Percentiles rank a stretch among this genome's conserved stretches.
phyloP scores from a whole-genome alignment of 2,113 vertebrate genomes.

The Rallus limicola region DNA sequence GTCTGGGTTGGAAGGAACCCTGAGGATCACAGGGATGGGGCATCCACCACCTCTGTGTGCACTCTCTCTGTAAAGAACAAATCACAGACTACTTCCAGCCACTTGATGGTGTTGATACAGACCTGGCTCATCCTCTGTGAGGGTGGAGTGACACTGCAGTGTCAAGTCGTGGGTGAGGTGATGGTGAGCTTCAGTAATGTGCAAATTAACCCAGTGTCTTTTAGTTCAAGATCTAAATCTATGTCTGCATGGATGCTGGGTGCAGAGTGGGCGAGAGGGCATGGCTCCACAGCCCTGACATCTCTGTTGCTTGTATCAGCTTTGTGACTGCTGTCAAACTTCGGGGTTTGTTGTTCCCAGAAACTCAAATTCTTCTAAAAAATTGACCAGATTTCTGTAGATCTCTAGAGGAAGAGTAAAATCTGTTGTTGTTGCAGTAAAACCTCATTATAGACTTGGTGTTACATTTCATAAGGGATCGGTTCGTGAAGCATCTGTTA shows the following conservation, averaged over 20 bases:
- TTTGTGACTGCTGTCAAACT: background rate
- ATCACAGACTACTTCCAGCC: background rate
- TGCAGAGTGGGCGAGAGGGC: background rate
- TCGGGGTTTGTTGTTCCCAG: background rate
- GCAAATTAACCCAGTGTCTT: background rate
- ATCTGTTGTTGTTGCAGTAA: conserved; percentile 29
- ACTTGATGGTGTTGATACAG: background rate
- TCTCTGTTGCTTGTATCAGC: background rate
- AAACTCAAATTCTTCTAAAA: background rate
- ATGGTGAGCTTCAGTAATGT: background rate
- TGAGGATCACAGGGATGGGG: too few species aligned
- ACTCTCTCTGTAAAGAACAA: background rate
- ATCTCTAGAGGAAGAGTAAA: background rate
- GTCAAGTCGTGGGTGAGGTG: background rate
- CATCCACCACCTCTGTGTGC: too few species aligned
- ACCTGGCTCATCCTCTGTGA: background rate
- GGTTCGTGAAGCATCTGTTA: conserved; percentile 7
- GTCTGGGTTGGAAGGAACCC: too few species aligned
- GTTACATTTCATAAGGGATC: background rate
- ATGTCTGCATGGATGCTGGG: background rate
- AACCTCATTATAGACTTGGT: background rate
- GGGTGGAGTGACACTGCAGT: accelerated
- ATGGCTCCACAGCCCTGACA: background rate
- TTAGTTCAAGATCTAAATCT: background rate
- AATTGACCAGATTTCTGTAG: background rate